Conservation (phyloP, 2,888 invertebrate genomes). For the Prosapia bicincta region DNA sequence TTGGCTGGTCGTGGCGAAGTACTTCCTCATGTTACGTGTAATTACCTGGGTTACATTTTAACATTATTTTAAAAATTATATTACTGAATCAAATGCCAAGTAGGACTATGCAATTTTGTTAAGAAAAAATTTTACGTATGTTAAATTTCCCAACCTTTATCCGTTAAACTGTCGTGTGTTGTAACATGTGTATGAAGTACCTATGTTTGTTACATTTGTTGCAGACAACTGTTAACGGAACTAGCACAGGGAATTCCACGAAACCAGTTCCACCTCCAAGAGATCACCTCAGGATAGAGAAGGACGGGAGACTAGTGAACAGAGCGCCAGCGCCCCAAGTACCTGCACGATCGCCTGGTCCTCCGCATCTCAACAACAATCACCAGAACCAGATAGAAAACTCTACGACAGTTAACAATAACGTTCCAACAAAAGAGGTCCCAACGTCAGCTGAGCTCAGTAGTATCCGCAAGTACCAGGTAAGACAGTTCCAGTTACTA, state of each 20-base stretch:
- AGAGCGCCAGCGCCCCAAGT: slow-evolving; percentile 46
- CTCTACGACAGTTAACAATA: neutral
- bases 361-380: slow-evolving; percentile 51
- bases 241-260: slow-evolving; percentile 36
- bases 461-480: slow-evolving; percentile 90
- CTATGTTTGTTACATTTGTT: no score
- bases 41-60: no score
- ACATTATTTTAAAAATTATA: no score
- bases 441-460: slow-evolving; percentile 80
- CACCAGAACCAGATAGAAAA: slow-evolving; percentile 40
- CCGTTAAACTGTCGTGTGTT: no score
- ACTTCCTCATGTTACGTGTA: no score
- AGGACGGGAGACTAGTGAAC: slow-evolving; percentile 43
- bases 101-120: no score
- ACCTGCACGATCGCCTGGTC: slow-evolving; percentile 41
- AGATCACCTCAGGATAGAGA: slow-evolving; percentile 61
- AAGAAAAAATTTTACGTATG: no score
- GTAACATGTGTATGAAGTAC: no score
- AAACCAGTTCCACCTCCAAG: slow-evolving; percentile 62
- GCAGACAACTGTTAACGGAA: slow-evolving; percentile 28
- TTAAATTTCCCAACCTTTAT: no score
- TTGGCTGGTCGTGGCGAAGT: no score
- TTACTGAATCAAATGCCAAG: no score
- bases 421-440: slow-evolving; percentile 6
- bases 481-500: slow-evolving; percentile 48